Evolutionary conservation across 2,113 vertebrate species (phyloP), one percentile per base, ranked within the genome.

Genomic region (Hippocampus comes): DNA sequence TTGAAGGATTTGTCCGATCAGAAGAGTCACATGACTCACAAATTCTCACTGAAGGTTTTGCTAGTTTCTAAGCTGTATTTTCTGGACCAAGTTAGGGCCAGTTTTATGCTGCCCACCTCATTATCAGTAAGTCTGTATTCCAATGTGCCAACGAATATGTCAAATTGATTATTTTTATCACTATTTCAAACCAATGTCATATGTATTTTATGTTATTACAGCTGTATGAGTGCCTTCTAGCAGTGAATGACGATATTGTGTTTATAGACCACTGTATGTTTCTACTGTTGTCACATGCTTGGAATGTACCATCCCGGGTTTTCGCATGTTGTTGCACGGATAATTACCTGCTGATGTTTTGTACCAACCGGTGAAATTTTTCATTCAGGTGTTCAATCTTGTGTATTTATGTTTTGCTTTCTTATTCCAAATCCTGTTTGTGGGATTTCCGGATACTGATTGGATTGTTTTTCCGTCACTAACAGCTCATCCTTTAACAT

Each of bases 181-280:
- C 25, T 72, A 49, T 56, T 7, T 56, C 53, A 71, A 67, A 60
- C 73, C 5, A 25, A 70, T 10, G n/a, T 77, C 73, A 66, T 67
- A 67, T 74, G 41, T 11, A 43, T 42, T 74, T 56, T 75, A 41
- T 63, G 51, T 67, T 55, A 75, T 72, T 51, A 77, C 73, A 64
- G 46, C 74, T 84, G 69, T 75, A 68, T 23, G 82, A 87, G 90
- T 92, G 91, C 91, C 91, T 92, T 92, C 66, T 84, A 75, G 70
- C 68, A 71, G 55, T 84, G 78, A 87, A 85, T 79, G 71, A 86
- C 15, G n/a, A 27, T 5, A 21, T 20, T 41, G 60, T 71, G 67
- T 74, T 64, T 72, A 61, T 17, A n/a, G 20, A 21, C 53, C 34
- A 34, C 68, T 78, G 42, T 71, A 59, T 77, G 51, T 56, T 17